Evolutionary conservation across 2,113 vertebrate genomes (phyloP).

Genomic region (Urocolius indicus): DNA sequence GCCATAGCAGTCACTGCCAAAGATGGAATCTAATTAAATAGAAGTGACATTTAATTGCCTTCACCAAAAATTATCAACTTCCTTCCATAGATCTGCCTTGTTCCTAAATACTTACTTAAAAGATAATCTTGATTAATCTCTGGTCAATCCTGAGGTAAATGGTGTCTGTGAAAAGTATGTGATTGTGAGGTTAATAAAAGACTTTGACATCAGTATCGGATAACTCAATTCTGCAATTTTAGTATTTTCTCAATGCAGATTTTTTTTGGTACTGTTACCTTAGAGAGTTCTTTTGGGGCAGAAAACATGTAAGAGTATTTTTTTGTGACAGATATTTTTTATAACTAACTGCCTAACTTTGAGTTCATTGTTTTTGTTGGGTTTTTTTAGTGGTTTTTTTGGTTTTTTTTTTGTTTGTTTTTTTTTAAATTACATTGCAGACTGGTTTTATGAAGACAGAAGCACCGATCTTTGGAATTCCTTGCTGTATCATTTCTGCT

Average conservation of each 20-base stretch:
- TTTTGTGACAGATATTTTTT: not conserved
- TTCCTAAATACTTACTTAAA: not conserved
- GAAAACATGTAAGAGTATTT: not conserved
- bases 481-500: not conserved
- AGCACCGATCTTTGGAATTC: not conserved
- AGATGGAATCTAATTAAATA: not conserved
- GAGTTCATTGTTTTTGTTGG: not conserved
- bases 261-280: not conserved
- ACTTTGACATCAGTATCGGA: not conserved
- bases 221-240: not conserved
- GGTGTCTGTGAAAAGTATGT: not conserved
- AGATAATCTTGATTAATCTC: not conserved
- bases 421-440: not conserved
- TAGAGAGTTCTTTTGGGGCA: not conserved
- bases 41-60: not conserved
- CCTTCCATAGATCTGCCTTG: not conserved
- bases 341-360: not conserved
- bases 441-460: not conserved
- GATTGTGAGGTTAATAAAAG: not conserved
- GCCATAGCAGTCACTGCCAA: not conserved
- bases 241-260: not conserved
- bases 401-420: not conserved
- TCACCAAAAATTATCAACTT: not conserved
- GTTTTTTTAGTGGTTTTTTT: too few relatives aligned
- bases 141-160: not conserved